Percentiles rank a stretch among this genome's conserved stretches.
These are phyloP conservation scores for Otus sunia DNA, from an alignment of 2,113 vertebrate genomes.

Conservation along the genomic window DNA sequence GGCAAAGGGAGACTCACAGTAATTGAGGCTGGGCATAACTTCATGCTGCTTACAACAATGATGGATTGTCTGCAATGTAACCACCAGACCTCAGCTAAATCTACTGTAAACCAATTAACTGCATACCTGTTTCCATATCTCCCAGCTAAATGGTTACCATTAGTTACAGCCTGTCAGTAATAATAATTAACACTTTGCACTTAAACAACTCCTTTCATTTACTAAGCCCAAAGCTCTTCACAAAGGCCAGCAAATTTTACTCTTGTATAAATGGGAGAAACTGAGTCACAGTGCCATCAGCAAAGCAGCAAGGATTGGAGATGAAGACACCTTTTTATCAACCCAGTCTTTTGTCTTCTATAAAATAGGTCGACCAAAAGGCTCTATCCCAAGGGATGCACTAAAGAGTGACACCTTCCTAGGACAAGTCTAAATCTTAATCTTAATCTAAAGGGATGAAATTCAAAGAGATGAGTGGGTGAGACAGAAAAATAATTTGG, in stretches of 20 bases:
- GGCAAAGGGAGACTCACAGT: not conserved
- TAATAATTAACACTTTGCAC: not conserved
- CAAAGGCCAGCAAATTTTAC: not conserved
- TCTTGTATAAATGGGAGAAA: not conserved
- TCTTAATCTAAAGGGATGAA: not conserved
- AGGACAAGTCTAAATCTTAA: not conserved
- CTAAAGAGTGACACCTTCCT: not conserved
- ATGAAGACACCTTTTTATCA: not conserved
- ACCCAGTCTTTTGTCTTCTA: not conserved
- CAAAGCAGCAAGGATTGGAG: not conserved
- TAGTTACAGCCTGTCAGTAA: conserved; percentile 5
- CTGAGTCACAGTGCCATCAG: not conserved
- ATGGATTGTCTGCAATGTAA: conserved; percentile 45
- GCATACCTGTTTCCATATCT: conserved; percentile 34
- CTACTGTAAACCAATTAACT: conserved; percentile 52
- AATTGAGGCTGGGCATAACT: conserved; percentile 15
- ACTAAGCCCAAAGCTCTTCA: not conserved
- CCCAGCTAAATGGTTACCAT: conserved; percentile 37
- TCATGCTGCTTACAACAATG: conserved; percentile 41
- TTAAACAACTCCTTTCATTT: conserved; percentile 1
- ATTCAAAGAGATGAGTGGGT: not conserved
- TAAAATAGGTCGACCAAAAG: not conserved
- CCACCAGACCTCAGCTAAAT: conserved; percentile 56
- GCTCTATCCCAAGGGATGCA: not conserved
- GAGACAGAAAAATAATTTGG: not conserved